phyloP scores from a whole-genome alignment of 2,113 vertebrate genomes.

The Heterotis niloticus region DNA sequence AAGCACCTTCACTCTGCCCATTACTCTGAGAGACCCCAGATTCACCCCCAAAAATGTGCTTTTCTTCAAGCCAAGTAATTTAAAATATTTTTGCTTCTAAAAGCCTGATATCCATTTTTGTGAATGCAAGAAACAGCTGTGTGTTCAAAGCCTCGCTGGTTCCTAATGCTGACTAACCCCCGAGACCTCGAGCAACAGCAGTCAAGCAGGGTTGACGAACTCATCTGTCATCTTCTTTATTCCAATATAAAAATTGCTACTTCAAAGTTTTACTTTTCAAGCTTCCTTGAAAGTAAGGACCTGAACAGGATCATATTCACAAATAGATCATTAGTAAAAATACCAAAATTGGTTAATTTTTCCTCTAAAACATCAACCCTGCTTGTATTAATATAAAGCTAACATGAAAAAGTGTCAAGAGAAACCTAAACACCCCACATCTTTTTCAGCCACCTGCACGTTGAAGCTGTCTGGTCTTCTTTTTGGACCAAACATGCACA shows the following conservation, averaged over 20 bases:
- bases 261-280: too few species aligned
- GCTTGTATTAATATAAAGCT: conserved; percentile 74
- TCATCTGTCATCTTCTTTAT: conserved; percentile 27
- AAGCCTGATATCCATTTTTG: conserved; percentile 30
- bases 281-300: conserved; percentile 52
- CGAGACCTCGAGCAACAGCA: conserved; percentile 26
- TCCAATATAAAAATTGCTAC: background rate
- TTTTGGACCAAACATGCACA: conserved; percentile 30
- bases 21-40: conserved; percentile 41
- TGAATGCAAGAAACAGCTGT: conserved; percentile 8
- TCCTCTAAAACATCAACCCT: conserved; percentile 63
- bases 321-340: conserved; percentile 49
- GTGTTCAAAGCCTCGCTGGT: conserved; percentile 4
- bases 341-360: conserved; percentile 37
- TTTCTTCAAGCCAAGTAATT: conserved; percentile 24
- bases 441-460: conserved; percentile 48
- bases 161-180: background rate
- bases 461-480: conserved; percentile 59
- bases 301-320: conserved; percentile 53
- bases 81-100: conserved; percentile 16
- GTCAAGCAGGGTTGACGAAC: conserved; percentile 68
- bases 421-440: conserved; percentile 58
- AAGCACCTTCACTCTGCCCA: conserved; percentile 23
- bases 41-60: conserved; percentile 40
- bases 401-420: conserved; percentile 57